Percentiles rank a stretch among this genome's conserved stretches.
These are phyloP conservation scores for Coregonus suidteri DNA, from an alignment of 2,797 vertebrate species.

Conservation along the genomic window DNA sequence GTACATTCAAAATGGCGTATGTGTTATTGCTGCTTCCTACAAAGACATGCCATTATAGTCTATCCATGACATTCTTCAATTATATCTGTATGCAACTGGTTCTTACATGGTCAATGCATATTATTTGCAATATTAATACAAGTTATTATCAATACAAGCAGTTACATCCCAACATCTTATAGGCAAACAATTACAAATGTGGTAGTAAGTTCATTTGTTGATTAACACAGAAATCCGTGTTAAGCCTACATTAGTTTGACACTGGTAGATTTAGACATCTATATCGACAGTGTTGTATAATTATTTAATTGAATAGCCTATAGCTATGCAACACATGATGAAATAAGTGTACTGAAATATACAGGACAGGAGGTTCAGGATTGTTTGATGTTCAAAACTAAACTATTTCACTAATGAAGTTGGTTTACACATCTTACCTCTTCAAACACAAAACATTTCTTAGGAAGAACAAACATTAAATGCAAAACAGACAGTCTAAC, in stretches of 20 bases:
- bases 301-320: neutral
- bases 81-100: neutral
- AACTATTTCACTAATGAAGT: neutral
- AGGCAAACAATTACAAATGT: neutral
- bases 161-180: neutral
- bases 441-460: no score
- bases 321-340: neutral
- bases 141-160: neutral
- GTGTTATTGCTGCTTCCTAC: conserved; percentile 20
- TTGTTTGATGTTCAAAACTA: neutral
- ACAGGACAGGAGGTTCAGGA: neutral
- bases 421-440: no score
- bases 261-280: no score
- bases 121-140: neutral
- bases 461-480: neutral
- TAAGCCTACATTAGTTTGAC: no score
- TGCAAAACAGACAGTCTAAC: neutral
- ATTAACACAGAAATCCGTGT: no score
- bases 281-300: no score
- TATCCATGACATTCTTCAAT: neutral
- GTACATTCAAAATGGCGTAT: conserved; percentile 20
- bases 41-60: neutral
- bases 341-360: neutral
- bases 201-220: no score
- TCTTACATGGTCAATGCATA: neutral